Conservation (phyloP, 1,140 invertebrate genomes). For the Sycophaga agraensis region DNA sequence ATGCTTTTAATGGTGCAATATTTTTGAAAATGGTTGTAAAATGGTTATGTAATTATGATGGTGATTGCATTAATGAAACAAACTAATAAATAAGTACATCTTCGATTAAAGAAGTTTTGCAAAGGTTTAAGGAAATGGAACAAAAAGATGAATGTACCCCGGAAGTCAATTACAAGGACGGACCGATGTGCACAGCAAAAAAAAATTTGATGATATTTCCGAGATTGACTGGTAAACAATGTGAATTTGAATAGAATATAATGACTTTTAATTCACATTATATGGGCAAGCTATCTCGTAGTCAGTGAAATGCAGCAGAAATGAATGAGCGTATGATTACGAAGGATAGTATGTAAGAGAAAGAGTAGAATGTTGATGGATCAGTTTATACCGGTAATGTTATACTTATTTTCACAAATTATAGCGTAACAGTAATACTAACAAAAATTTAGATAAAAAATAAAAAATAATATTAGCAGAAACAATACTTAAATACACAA, state of each 20-base stretch:
- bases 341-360: slow-evolving; percentile 23
- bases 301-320: slow-evolving; percentile 39
- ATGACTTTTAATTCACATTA: slow-evolving; percentile 3
- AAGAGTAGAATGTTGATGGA: slow-evolving; percentile 18
- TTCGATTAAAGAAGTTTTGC: slow-evolving; percentile 17
- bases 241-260: neutral
- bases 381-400: slow-evolving; percentile 20
- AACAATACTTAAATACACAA: too few relatives aligned
- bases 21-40: slow-evolving; percentile 11
- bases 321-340: slow-evolving; percentile 43
- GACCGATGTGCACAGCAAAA: slow-evolving; percentile 29
- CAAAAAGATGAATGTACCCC: too few relatives aligned
- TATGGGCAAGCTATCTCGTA: slow-evolving; percentile 25
- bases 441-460: too few relatives aligned
- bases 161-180: too few relatives aligned
- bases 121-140: neutral
- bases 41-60: slow-evolving; percentile 10
- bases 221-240: neutral
- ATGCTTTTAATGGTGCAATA: neutral
- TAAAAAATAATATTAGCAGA: too few relatives aligned
- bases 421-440: too few relatives aligned
- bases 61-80: neutral
- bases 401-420: neutral
- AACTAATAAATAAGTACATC: neutral
- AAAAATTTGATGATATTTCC: slow-evolving; percentile 6